phyloP scores from a whole-genome alignment of 2,113 vertebrate species.

The Saguinus imperator region DNA sequence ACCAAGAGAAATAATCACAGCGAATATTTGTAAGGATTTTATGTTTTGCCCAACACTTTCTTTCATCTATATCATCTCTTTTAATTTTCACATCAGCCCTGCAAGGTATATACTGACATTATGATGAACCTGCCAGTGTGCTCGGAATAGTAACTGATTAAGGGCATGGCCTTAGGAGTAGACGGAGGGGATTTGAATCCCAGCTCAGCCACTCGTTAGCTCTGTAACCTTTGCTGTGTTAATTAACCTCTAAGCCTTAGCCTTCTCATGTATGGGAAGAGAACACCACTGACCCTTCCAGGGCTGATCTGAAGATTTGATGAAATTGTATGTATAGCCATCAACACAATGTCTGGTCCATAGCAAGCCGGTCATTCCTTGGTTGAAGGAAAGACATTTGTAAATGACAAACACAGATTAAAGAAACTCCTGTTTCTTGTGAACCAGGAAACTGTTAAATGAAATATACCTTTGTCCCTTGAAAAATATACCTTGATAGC shows the following conservation, averaged over 20 bases:
- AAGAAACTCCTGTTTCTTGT: neutral
- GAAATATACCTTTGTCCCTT: neutral
- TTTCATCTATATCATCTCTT: neutral
- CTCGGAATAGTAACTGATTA: slow-evolving; percentile 12
- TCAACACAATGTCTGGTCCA: neutral
- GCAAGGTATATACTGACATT: neutral
- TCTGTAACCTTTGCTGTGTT: slow-evolving; percentile 39
- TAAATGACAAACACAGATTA: neutral
- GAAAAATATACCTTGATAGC: neutral
- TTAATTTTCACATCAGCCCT: slow-evolving; percentile 1
- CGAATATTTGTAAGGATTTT: neutral
- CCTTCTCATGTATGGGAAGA: neutral
- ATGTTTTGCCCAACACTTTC: neutral
- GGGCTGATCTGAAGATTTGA: neutral
- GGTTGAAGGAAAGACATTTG: neutral
- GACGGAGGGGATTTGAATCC: slow-evolving; percentile 11
- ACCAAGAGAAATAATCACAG: neutral
- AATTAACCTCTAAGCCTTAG: slow-evolving; percentile 37
- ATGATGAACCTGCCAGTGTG: neutral
- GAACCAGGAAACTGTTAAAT: neutral
- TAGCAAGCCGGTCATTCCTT: neutral
- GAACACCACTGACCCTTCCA: neutral
- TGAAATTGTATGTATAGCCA: neutral
- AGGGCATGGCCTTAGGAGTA: neutral
- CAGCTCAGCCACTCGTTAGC: neutral